Evolutionary conservation across 2,888 invertebrate genomes (phyloP).

Genomic region (Melieria omissa): DNA sequence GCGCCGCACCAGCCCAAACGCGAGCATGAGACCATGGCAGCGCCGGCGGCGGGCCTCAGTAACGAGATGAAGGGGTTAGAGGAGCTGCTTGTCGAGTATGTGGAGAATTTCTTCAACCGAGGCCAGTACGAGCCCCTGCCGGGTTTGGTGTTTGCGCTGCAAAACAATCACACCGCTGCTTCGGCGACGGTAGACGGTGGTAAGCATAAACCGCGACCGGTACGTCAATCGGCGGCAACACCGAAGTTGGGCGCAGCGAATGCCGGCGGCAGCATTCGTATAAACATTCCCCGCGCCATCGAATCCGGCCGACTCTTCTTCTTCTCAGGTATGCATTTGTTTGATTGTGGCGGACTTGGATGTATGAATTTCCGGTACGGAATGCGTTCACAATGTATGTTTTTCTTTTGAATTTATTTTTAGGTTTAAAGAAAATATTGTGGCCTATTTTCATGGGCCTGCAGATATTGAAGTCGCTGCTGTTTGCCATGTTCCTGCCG

Average conservation of each 20-base stretch:
- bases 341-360: background rate
- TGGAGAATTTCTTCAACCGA: slow-evolving; percentile 55
- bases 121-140: slow-evolving; percentile 57
- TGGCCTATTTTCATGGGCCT: slow-evolving; percentile 84
- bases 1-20: no score
- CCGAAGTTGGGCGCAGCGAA: slow-evolving; percentile 56
- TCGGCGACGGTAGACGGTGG: slow-evolving; percentile 67
- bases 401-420: slow-evolving; percentile 8
- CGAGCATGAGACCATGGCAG: no score
- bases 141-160: slow-evolving; percentile 55
- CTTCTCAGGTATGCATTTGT: slow-evolving; percentile 69
- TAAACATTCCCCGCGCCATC: slow-evolving; percentile 71
- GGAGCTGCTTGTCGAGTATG: slow-evolving; percentile 56
- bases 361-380: no score
- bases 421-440: slow-evolving; percentile 83
- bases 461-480: slow-evolving; percentile 83
- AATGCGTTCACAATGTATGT: background rate
- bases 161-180: slow-evolving; percentile 45
- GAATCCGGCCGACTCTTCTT: slow-evolving; percentile 75
- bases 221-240: slow-evolving; percentile 44
- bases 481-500: slow-evolving; percentile 86
- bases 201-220: slow-evolving; percentile 62
- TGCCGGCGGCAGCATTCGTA: slow-evolving; percentile 67
- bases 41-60: background rate
- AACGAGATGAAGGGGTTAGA: slow-evolving; percentile 56